Conservation (phyloP, 2,797 vertebrate species). For the Sebastolobus altivelis region DNA sequence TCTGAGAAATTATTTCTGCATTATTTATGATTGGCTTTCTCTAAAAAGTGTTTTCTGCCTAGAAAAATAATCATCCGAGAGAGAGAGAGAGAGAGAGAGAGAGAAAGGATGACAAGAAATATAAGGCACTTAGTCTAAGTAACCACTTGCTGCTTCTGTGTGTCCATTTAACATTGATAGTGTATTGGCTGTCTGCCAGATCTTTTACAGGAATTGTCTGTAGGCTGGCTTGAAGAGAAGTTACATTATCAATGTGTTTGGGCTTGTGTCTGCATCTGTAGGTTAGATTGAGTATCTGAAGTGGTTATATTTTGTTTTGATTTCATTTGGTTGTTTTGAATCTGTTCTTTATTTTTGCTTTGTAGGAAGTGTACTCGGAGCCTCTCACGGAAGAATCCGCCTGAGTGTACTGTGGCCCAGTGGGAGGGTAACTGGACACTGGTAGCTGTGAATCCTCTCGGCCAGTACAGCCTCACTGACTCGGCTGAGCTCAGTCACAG, state of each 20-base stretch:
- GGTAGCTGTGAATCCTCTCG: slow-evolving; percentile 79
- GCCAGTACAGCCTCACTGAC: slow-evolving; percentile 75
- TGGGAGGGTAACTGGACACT: slow-evolving; percentile 83
- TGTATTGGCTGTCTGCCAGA: slow-evolving; percentile 46
- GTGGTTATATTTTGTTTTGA: slow-evolving; percentile 6
- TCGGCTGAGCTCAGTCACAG: slow-evolving; percentile 77
- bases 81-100: neutral
- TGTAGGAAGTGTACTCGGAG: slow-evolving; percentile 61
- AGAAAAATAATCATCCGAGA: slow-evolving; percentile 8
- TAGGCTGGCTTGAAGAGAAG: slow-evolving; percentile 25
- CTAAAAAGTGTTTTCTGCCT: slow-evolving; percentile 30
- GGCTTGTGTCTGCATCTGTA: neutral
- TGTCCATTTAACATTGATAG: slow-evolving; percentile 36
- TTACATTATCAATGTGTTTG: slow-evolving; percentile 27
- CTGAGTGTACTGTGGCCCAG: slow-evolving; percentile 31
- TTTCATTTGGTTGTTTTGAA: neutral
- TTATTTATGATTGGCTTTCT: slow-evolving; percentile 47
- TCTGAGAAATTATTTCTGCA: slow-evolving; percentile 18
- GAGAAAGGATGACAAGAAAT: slow-evolving; percentile 37
- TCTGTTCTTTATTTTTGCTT: neutral
- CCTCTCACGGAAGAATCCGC: neutral
- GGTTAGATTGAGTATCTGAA: slow-evolving; percentile 17
- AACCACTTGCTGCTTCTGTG: slow-evolving; percentile 36
- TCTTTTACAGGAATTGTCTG: slow-evolving; percentile 61
- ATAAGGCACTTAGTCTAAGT: slow-evolving; percentile 66